Evolutionary conservation across 2,113 vertebrate species (phyloP), one percentile per base, ranked within the genome.

Genomic region (Perca schrenkii): DNA sequence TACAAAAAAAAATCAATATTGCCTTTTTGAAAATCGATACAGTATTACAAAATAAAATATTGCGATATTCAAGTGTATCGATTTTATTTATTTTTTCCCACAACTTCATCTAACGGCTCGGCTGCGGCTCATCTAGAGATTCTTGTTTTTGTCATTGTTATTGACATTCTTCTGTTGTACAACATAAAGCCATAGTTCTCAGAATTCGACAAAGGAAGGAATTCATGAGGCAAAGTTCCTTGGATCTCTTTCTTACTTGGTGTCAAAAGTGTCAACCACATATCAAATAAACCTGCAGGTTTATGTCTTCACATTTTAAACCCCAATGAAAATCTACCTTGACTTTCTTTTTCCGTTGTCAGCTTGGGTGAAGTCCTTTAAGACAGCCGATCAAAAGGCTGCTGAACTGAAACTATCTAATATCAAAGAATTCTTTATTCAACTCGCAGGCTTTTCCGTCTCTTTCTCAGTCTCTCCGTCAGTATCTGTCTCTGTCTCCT

Each of bases 371-470:
- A 87, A 84, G 62, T 85, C 58, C 65, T 78, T 61, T 4, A 76
- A 87, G 85, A 83, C 83, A 67, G 66, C 54, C 25, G 8, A 83
- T 92, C 79, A 89, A 91, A 87, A 78, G 76, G 43, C 81, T 88
- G 70, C 60, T 83, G 74, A 85, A 86, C 47, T 79, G 56, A 86
- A 90, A 84, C 80, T 71, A 65, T 25, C 43, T 5, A 78, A 67
- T 69, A 84, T 88, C 57, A 86, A 87, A 89, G 22, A 28, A 57
- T 72, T 72, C 12, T 83, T 72, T 88, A 80, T 86, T 83, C 67
- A 71, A 8, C 52, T 84, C 74, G 31, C 54, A 67, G 25, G 43
- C 61, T 34, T 77, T 71, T 56, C 46, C n/a, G 50, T 76, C 8
- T 69, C 16, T 66, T 19, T 77, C 28, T 19, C 25, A 28, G 43